phyloP scores from a whole-genome alignment of 2,888 invertebrate species.

The Euplexia lucipara region DNA sequence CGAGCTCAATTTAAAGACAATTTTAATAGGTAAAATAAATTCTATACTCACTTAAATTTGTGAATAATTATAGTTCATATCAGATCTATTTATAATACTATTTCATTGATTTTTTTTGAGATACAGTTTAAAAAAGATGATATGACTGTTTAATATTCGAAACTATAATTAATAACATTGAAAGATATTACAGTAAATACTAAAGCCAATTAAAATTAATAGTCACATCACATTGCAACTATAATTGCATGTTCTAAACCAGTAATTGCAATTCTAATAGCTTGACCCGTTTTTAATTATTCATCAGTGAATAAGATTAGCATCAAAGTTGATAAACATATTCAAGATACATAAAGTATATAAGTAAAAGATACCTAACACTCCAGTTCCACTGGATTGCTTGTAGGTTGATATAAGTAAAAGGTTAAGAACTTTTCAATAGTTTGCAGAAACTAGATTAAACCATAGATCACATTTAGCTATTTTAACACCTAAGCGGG shows the following conservation, averaged over 20 bases:
- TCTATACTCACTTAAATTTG: slow-evolving; percentile 9
- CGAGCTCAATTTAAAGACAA: neutral
- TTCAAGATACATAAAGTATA: slow-evolving; percentile 28
- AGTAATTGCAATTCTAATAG: neutral
- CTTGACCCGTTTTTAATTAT: slow-evolving; percentile 26
- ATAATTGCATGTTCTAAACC: too few species aligned
- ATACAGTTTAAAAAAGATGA: slow-evolving; percentile 14
- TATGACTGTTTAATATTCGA: slow-evolving; percentile 39
- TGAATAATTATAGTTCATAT: slow-evolving; percentile 42
- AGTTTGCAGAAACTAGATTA: slow-evolving; percentile 32
- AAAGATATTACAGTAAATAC: neutral
- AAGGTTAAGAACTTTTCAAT: neutral
- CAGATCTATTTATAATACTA: slow-evolving; percentile 78
- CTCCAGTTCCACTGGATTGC: slow-evolving; percentile 22
- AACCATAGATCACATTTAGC: slow-evolving; percentile 46
- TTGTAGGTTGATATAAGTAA: neutral
- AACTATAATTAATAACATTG: slow-evolving; percentile 12
- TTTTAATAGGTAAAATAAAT: slow-evolving; percentile 28
- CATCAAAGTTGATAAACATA: slow-evolving; percentile 22
- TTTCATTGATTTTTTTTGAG: slow-evolving; percentile 29
- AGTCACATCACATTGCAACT: slow-evolving; percentile 2
- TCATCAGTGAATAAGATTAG: slow-evolving; percentile 17
- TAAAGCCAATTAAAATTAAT: slow-evolving; percentile 13
- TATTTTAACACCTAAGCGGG: slow-evolving; percentile 38
- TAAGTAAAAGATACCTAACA: slow-evolving; percentile 2